Base-by-base conservation (phyloP, 2,113 vertebrate genomes). In the Gambusia holbrooki region DNA sequence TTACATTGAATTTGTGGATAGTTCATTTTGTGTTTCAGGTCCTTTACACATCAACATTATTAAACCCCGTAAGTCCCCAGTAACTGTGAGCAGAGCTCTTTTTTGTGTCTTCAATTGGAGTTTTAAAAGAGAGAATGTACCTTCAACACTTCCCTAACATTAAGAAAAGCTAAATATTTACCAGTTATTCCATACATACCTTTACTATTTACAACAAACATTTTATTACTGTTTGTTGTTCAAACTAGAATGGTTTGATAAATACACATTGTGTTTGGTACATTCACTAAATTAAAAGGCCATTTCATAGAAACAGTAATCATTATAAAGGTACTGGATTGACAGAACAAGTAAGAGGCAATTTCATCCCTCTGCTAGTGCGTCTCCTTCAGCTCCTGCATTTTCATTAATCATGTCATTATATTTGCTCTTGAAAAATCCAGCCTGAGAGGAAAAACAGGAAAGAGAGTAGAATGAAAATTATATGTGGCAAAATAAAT, bases 351-450 rank as follows among this genome's bases (percentile, higher is more conserved):
- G 2, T 37, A 6, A 66, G 3, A 30, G 5, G 10, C 6, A 22
- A 10, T 51, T 62, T 73, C 35, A 51, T 37, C 60, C 28, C 48
- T 33, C 25, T 28, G 1, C 0, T 4, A 30, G 14, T 45, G 58
- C 7, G 29, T 30, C 42, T 32, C 8, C 30, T 17, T 29, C 70
- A 37, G 40, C 6, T 30, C 28, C 76, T 22, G 27, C 69, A 5
- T 17, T 64, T 13, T 77, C 81, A 5, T 75, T 69, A 30, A 96
- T 83, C 93, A 95, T 93, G 0, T 94, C 40, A 48, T 93, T 92
- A 77, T 96, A 96, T 40, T 89, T 94, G 67, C 93, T 94, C 79
- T 95, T 95, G 89, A 97, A 97, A 89, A 97, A 97, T 40, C 96
- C 96, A 84, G 94, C 83, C 96, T 97, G 62, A 62, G 29, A 80